Base-by-base conservation (phyloP, 1,140 invertebrate genomes). In the Heliconius congener region DNA sequence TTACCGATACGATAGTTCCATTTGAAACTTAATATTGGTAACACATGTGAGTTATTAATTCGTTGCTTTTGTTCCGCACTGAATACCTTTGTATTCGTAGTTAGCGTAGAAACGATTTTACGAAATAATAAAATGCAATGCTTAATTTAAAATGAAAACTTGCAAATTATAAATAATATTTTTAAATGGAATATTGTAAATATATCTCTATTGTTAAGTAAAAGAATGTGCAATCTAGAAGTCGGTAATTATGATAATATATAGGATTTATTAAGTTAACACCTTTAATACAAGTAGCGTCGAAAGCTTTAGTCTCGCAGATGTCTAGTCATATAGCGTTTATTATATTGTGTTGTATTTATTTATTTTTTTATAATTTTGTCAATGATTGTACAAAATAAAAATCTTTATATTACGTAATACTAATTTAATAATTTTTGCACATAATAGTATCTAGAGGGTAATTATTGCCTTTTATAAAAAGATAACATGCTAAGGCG, bases 121-220 rank as follows among this genome's bases (percentile, higher is more conserved):
- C 27, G 11, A 78, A 66, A 3, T 30, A 74, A 78, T 76, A 70
- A 79, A 66, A 74, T 71, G 79, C 77, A 77, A 81, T 75, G 82
- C 82, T 81, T 79, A 73, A 78, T 57, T 74, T 84, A 83, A 85
- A 84, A 83, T 84, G 85, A 84, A 91, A 81, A 81, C 84, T 88
- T 87, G 88, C 88, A 84, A 89, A 86, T 87, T 90, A 91, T 88
- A 92, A 90, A 92, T 90, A 90, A 90, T 93, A 92, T 92, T 93
- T 93, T 93, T 90, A 91, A 93, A 92, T 89, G 82, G 90, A 90
- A 92, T 91, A 89, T 90, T 94, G 92, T 94, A 94, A 91, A 94
- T 94, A 94, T 93, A 94, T 87, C 82, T 77, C 80, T 88, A 84
- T 84, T 82, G 77, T 80, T 85, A 84, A 88, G 80, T 86, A 55